Conservation (phyloP, 2,888 invertebrate species). For the Nomada lathburiana region DNA sequence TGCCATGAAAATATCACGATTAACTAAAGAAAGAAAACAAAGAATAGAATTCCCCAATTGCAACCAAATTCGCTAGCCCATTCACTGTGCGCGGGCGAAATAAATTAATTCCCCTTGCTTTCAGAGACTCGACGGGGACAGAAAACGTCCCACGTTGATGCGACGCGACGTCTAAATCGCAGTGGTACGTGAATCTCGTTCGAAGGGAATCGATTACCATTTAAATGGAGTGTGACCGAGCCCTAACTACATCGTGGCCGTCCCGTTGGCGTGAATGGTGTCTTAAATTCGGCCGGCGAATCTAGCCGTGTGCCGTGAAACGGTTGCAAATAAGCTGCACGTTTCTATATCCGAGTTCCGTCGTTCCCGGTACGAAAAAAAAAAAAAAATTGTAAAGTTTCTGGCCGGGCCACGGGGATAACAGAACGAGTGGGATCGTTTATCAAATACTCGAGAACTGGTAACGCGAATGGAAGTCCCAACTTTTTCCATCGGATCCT, state of each 20-base stretch:
- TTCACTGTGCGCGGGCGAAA: no score
- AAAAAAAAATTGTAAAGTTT: slow-evolving; percentile 15
- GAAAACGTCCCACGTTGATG: neutral
- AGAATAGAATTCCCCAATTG: no score
- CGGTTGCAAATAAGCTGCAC: slow-evolving; percentile 28
- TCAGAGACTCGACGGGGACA: neutral
- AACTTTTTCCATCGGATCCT: slow-evolving; percentile 41
- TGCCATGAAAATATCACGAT: no score
- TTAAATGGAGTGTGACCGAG: slow-evolving; percentile 32
- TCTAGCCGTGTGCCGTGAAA: slow-evolving; percentile 5
- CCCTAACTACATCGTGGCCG: slow-evolving; percentile 18
- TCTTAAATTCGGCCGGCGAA: slow-evolving; percentile 18
- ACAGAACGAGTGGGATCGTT: slow-evolving; percentile 19
- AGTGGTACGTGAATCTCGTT: slow-evolving; percentile 15
- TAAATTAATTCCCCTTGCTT: no score
- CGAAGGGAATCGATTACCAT: slow-evolving; percentile 41
- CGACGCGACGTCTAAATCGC: slow-evolving; percentile 7
- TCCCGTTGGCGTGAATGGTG: neutral
- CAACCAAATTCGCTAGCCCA: no score
- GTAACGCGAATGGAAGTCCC: slow-evolving; percentile 1
- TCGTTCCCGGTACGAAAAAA: neutral
- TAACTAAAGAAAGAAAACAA: no score
- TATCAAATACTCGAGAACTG: slow-evolving; percentile 37
- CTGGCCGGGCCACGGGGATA: neutral
- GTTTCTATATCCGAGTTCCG: neutral